These are phyloP conservation scores for Lycorma delicatula DNA, from an alignment of 1,140 invertebrate genomes.

Conservation along the genomic window DNA sequence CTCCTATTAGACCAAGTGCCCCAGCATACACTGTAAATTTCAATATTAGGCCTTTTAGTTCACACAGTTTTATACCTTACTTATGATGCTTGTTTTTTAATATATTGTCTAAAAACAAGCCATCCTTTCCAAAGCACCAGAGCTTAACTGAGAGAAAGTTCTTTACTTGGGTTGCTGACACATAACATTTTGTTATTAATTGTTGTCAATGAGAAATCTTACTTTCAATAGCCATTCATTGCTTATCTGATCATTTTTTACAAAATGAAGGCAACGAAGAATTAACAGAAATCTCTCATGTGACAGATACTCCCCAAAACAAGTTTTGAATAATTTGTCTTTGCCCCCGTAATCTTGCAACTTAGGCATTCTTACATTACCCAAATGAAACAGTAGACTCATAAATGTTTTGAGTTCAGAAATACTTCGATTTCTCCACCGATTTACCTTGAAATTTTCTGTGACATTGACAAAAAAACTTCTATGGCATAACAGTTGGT, in stretches of 20 bases:
- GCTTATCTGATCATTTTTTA: neutral
- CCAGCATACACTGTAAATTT: slow-evolving; percentile 15
- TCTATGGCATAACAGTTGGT: too few species aligned
- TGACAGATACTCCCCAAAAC: slow-evolving; percentile 1
- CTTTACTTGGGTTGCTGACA: slow-evolving; percentile 15
- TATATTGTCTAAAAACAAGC: slow-evolving; percentile 32
- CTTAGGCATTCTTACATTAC: neutral
- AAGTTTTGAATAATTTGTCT: slow-evolving; percentile 8
- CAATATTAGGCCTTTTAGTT: slow-evolving; percentile 13
- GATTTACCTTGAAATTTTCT: too few species aligned
- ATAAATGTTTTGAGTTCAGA: slow-evolving; percentile 1
- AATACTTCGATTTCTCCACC: neutral
- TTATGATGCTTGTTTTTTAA: slow-evolving; percentile 32
- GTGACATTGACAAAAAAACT: too few species aligned
- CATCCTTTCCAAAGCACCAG: slow-evolving; percentile 32
- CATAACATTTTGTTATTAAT: slow-evolving; percentile 1
- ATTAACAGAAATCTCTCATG: slow-evolving; percentile 11
- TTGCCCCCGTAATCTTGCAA: slow-evolving; percentile 13
- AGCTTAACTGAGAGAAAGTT: slow-evolving; percentile 28
- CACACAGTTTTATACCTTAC: slow-evolving; percentile 31
- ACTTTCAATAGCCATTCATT: neutral
- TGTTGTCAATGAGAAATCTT: neutral
- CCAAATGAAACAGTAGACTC: slow-evolving; percentile 15
- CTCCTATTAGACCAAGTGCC: slow-evolving; percentile 6
- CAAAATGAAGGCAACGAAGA: slow-evolving; percentile 1